A percentile compares a stretch with the other conserved stretches of the same genome.
phyloP scores from a whole-genome alignment of 2,113 vertebrate genomes.

The Hippocampus guttulatus region DNA sequence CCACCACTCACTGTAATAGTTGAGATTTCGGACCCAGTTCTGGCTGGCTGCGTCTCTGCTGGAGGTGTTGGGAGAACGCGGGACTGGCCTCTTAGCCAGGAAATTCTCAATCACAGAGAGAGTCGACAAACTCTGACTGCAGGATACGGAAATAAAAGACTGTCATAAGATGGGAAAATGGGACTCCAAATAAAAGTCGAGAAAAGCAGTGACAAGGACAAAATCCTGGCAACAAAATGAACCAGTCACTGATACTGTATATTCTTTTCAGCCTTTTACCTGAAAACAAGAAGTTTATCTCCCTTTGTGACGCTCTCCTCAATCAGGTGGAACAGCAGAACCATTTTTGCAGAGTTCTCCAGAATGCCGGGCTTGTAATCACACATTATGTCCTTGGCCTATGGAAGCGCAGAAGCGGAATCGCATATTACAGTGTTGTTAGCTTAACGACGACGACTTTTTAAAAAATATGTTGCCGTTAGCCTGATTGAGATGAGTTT shows the following conservation, averaged over 20 bases:
- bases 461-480: neutral
- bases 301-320: slow-evolving; percentile 89
- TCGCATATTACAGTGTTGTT: neutral
- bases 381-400: slow-evolving; percentile 91
- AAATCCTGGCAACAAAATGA: neutral
- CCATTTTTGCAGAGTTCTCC: slow-evolving; percentile 96
- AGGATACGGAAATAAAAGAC: slow-evolving; percentile 22
- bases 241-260: neutral
- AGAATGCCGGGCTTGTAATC: slow-evolving; percentile 85
- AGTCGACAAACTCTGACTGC: slow-evolving; percentile 92
- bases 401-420: neutral
- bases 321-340: slow-evolving; percentile 89
- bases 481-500: neutral
- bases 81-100: slow-evolving; percentile 82
- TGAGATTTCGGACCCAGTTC: slow-evolving; percentile 87
- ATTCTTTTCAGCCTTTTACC: slow-evolving; percentile 64
- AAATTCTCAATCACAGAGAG: slow-evolving; percentile 94
- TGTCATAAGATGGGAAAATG: neutral
- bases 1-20: slow-evolving; percentile 86
- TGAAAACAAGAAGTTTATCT: slow-evolving; percentile 93
- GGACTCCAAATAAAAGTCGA: neutral
- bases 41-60: slow-evolving; percentile 71
- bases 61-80: slow-evolving; percentile 53
- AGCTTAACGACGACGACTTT: neutral
- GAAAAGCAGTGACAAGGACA: neutral